Percentiles rank a stretch among this genome's conserved stretches.
phyloP scores from a whole-genome alignment of 1,140 invertebrate species.

The Sinonovacula constricta region DNA sequence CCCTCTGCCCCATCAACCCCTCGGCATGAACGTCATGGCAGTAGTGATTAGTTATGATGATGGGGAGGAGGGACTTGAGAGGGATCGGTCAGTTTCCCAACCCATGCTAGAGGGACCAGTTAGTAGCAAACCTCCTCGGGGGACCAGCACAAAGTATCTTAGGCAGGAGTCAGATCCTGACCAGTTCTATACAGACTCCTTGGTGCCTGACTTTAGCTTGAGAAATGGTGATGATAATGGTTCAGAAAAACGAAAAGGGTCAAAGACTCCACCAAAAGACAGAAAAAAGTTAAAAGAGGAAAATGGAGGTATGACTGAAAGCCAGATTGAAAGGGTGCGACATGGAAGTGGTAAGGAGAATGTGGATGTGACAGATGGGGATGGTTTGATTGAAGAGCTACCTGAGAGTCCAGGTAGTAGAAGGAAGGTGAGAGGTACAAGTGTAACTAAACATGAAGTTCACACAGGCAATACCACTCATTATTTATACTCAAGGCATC shows the following conservation, averaged over 20 bases:
- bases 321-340: slow-evolving; percentile 9
- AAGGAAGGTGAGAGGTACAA: slow-evolving; percentile 56
- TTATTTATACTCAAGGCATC: slow-evolving; percentile 64
- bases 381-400: slow-evolving; percentile 48
- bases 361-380: slow-evolving; percentile 5
- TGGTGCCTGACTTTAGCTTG: slow-evolving; percentile 34
- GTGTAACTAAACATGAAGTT: slow-evolving; percentile 43
- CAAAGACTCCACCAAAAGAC: slow-evolving; percentile 60
- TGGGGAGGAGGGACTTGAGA: slow-evolving; percentile 43
- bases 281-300: slow-evolving; percentile 57
- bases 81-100: slow-evolving; percentile 51
- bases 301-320: slow-evolving; percentile 18
- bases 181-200: slow-evolving; percentile 29
- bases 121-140: slow-evolving; percentile 38
- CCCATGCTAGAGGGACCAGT: slow-evolving; percentile 45
- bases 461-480: slow-evolving; percentile 24
- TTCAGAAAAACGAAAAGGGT: slow-evolving; percentile 50
- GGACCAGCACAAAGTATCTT: slow-evolving; percentile 3
- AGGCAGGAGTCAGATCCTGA: slow-evolving; percentile 35
- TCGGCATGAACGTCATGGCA: slow-evolving; percentile 38
- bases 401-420: slow-evolving; percentile 63
- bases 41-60: slow-evolving; percentile 35
- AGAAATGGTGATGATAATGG: slow-evolving; percentile 44
- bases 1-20: slow-evolving; percentile 72
- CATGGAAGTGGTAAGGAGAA: slow-evolving; percentile 28